Conservation (phyloP, 2,888 invertebrate genomes). For the Acrocera orbiculus region DNA sequence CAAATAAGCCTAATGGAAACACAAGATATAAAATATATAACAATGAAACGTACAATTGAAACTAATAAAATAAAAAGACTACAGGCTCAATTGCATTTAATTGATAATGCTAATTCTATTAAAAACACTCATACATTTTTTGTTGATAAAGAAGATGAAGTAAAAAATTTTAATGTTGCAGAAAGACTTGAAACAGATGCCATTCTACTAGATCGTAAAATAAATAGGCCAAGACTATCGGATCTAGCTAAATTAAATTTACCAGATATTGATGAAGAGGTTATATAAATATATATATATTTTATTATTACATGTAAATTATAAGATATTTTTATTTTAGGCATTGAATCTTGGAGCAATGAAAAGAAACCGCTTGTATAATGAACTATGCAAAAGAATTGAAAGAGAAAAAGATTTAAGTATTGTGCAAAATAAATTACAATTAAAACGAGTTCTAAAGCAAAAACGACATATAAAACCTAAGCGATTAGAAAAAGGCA, state of each 20-base stretch:
- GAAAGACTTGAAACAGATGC: slow-evolving; percentile 60
- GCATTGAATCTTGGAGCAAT: slow-evolving; percentile 33
- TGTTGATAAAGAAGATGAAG: slow-evolving; percentile 45
- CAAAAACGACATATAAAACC: slow-evolving; percentile 47
- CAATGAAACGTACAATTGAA: slow-evolving; percentile 71
- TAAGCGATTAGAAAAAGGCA: slow-evolving; percentile 42
- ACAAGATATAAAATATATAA: slow-evolving; percentile 80
- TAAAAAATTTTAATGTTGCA: slow-evolving; percentile 45
- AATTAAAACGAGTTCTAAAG: slow-evolving; percentile 48
- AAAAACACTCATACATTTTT: slow-evolving; percentile 68
- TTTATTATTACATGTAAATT: too few relatives aligned
- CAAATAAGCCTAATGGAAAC: slow-evolving; percentile 80
- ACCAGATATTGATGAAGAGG: slow-evolving; percentile 40
- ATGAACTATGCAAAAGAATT: slow-evolving; percentile 56
- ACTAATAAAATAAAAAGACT: slow-evolving; percentile 45
- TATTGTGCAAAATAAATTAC: slow-evolving; percentile 61
- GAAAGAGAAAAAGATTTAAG: slow-evolving; percentile 58
- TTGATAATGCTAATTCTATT: slow-evolving; percentile 50
- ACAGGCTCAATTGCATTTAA: slow-evolving; percentile 63
- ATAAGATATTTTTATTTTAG: slow-evolving; percentile 11
- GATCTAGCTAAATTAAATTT: slow-evolving; percentile 39
- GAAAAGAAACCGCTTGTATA: slow-evolving; percentile 46
- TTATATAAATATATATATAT: slow-evolving; percentile 13
- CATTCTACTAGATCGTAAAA: slow-evolving; percentile 44
- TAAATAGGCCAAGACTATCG: slow-evolving; percentile 48